These are phyloP conservation scores for Kryptopterus vitreolus DNA, from an alignment of 2,797 vertebrate species.

Conservation along the genomic window DNA sequence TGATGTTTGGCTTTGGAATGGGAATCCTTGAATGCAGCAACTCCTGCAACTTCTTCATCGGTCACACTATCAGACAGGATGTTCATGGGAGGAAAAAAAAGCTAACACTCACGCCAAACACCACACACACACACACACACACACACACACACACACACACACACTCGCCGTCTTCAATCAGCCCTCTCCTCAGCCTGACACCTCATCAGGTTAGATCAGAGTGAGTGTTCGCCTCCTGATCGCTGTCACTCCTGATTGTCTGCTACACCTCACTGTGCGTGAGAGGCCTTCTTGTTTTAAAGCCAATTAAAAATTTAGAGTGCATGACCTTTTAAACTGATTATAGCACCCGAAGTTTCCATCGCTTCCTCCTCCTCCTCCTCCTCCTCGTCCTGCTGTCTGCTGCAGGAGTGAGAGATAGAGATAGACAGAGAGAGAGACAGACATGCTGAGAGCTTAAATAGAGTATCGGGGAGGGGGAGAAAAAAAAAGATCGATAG, in stretches of 20 bases:
- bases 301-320: conserved; percentile 72
- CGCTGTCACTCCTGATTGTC: conserved; percentile 69
- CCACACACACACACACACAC: background rate
- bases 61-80: background rate
- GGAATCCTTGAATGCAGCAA: background rate
- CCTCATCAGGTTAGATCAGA: conserved; percentile 57
- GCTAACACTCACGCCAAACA: background rate
- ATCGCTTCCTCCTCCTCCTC: conserved; percentile 39
- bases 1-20: too few species aligned
- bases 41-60: background rate
- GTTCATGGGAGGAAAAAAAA: background rate
- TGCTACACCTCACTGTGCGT: conserved; percentile 55
- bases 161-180: conserved; percentile 32
- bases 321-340: conserved; percentile 65
- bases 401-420: conserved; percentile 20
- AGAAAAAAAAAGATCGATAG: conserved; percentile 71
- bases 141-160: conserved; percentile 31
- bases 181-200: conserved; percentile 29
- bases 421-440: conserved; percentile 23
- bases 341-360: conserved; percentile 62
- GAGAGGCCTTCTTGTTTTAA: conserved; percentile 61
- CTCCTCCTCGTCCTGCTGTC: conserved; percentile 45
- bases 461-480: conserved; percentile 54
- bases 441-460: conserved; percentile 31
- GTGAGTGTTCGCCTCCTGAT: conserved; percentile 59